phyloP scores from a whole-genome alignment of 1,140 invertebrate genomes.

The Leptopilina clavipes region DNA sequence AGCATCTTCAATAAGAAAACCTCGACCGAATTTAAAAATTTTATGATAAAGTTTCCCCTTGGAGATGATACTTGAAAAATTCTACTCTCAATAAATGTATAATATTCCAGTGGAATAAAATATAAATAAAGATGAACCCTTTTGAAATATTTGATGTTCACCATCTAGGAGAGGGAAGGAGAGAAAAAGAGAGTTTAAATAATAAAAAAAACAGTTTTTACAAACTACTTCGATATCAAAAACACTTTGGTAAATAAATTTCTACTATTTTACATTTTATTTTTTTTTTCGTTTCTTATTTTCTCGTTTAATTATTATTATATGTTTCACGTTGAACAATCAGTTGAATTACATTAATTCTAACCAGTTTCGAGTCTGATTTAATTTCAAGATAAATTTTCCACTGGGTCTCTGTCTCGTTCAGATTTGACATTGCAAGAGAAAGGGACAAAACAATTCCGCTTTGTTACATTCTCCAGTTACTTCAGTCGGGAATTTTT shows the following conservation, averaged over 20 bases:
- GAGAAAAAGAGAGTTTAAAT: no score
- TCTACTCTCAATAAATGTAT: neutral
- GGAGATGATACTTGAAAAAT: neutral
- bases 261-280: no score
- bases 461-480: neutral
- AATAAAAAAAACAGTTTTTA: no score
- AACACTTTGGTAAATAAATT: no score
- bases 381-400: constrained; percentile 5
- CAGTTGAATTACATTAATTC: no score
- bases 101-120: no score
- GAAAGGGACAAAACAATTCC: neutral
- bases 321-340: no score
- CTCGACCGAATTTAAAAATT: neutral
- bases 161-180: neutral
- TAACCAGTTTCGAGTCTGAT: neutral
- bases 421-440: neutral
- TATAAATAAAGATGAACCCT: no score
- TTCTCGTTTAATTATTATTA: no score
- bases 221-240: no score
- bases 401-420: neutral
- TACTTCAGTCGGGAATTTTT: neutral
- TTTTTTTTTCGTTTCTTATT: no score
- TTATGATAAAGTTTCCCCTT: neutral
- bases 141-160: neutral
- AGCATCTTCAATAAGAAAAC: neutral